Base-by-base conservation (phyloP, 2,888 invertebrate genomes). In the Idaea dimidiata region DNA sequence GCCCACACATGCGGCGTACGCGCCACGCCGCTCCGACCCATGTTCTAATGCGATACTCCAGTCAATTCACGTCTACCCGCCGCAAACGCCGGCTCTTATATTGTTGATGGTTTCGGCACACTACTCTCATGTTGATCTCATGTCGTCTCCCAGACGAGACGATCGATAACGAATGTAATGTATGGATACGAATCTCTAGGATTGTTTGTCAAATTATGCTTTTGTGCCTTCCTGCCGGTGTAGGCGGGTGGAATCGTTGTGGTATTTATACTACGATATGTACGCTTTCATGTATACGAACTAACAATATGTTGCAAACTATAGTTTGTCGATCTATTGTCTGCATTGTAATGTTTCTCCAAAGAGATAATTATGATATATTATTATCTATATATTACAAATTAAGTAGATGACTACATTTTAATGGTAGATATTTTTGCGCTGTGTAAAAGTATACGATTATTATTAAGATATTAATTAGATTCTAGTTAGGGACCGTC, bases 381-480 rank as follows among this genome's bases (percentile, higher is more conserved):
- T 82, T 79, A 74, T 74, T 62, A 67, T 61, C 77, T 78, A 74
- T 78, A 74, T 78, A 81, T 81, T 82, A 71, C 62, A 77, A 82
- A 83, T 78, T 78, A 75, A 81, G 79, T 78, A 79, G 82, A 78
- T 79, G 78, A 69, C 71, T 63, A 71, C 79, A 77, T 77, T 78
- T 76, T 73, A 78, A 74, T 75, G 71, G 79, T 84, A 84, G 83
- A 81, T 82, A 87, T 84, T 84, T 86, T 84, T 86, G 87, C 81
- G 89, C 87, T 87, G 88, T 88, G 87, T 88, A 86, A 91, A 71
- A 85, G 89, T 90, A 90, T 91, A 91, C 89, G 90, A 90, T 81
- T 88, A 80, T 83, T 81, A 80, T 82, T 71, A 71, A 67, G 62
- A 81, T 82, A 86, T 81, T 78, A 74, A 79, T 73, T 65, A 57